These are phyloP conservation scores for Falco punctatus DNA, from an alignment of 2,113 vertebrate genomes.

Conservation along the genomic window DNA sequence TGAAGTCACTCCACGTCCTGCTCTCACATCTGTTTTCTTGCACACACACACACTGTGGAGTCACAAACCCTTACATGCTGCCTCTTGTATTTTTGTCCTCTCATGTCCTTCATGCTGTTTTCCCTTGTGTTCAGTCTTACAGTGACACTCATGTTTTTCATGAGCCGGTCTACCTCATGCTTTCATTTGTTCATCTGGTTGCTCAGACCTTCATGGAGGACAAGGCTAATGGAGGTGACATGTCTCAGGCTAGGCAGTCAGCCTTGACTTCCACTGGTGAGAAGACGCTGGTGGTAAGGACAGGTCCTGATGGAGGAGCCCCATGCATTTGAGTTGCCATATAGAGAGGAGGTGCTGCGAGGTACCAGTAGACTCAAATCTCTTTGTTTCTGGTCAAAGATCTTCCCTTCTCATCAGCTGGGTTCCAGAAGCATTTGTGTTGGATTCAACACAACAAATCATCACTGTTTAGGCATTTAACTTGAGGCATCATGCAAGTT, in stretches of 20 bases:
- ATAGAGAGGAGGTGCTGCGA: background rate
- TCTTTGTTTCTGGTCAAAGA: background rate
- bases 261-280: accelerated
- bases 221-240: background rate
- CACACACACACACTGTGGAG: accelerated
- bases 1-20: background rate
- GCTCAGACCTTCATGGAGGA: background rate
- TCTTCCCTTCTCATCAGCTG: background rate
- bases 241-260: background rate
- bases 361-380: background rate
- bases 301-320: background rate
- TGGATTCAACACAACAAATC: background rate
- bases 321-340: background rate
- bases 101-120: accelerated
- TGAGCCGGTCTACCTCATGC: background rate
- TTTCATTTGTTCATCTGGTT: background rate
- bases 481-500: background rate
- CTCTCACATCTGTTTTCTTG: background rate
- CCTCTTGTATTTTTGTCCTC: background rate
- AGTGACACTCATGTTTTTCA: background rate
- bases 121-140: background rate
- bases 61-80: background rate
- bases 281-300: background rate
- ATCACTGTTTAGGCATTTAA: background rate
- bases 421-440: background rate